Evolutionary conservation across 2,113 vertebrate species (phyloP), one percentile per base, ranked within the genome.

Genomic region (Microtus montanus): DNA sequence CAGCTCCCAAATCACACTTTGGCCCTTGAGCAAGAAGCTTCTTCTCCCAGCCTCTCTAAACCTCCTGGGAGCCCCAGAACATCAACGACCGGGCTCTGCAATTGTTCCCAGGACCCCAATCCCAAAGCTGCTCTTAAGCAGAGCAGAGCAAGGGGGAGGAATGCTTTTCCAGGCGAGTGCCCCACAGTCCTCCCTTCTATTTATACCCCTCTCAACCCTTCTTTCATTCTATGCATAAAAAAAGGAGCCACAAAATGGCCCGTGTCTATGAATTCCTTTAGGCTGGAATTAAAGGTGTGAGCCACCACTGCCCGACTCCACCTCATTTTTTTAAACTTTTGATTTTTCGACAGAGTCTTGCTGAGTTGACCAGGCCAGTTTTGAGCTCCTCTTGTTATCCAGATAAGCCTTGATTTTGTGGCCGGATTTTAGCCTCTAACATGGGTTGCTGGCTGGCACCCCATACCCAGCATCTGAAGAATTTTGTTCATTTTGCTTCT

Each of bases 401-500:
- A 71, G 13, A 33, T 49, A 71, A 35, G 35, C 64, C 66, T 68
- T 68, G 30, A 68, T 68, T 68, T 49, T 68, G 41, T 20, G 28
- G 68, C 4, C 9, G 20, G 44, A 10, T 1, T 17, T 87, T 71
- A 26, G 85, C 85, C 66, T 87, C 66, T 35, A 17, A 17, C 15
- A 12, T 10, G 38, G 35, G 52, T 71, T 38, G 19, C 22, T 54
- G 26, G 28, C 44, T 6, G 22, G 85, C 33, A 68, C 64, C 64
- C 63, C 33, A n/a, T 7, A 15, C 30, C 64, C 44, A 49, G 33
- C 33, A 38, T 24, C 30, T 26, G 44, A 68, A 47, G 44, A 70
- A 52, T 70, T 68, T 84, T 61, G n/a, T 82, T 83, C 85, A 54
- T 92, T 95, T 96, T 93, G 84, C 49, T 38, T 92, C 74, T 75